A percentile compares a stretch with the other conserved stretches of the same genome.
These are phyloP conservation scores for Aphidius colemani DNA, from an alignment of 2,888 invertebrate genomes.

Conservation along the genomic window DNA sequence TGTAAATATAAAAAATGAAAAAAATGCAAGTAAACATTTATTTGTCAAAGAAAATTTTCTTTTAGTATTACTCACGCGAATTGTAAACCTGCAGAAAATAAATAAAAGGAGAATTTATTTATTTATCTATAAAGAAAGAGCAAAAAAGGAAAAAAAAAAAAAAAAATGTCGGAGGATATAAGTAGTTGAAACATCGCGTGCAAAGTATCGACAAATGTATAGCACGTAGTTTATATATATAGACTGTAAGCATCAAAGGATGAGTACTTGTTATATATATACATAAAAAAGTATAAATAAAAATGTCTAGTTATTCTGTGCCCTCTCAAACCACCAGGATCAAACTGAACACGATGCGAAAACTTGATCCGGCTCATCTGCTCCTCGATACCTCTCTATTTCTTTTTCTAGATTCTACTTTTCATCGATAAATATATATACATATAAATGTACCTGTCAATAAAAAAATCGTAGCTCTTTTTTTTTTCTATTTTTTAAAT, in stretches of 20 bases:
- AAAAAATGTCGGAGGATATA: no score
- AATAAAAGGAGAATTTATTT: no score
- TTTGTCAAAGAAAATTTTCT: no score
- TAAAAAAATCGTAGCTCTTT: conserved; percentile 25
- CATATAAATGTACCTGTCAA: conserved; percentile 24
- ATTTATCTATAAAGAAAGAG: no score
- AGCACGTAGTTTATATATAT: no score
- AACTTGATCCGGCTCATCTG: conserved; percentile 30
- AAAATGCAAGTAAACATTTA: no score
- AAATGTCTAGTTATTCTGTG: conserved; percentile 16
- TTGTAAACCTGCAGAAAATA: no score
- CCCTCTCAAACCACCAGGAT: conserved; percentile 9
- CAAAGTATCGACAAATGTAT: no score
- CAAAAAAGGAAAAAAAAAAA: no score
- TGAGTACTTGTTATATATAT: background rate
- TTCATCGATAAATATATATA: conserved; percentile 7
- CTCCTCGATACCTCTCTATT: conserved; percentile 23
- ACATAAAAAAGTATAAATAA: background rate
- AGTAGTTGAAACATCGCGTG: no score
- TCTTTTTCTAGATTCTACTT: background rate
- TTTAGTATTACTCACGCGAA: no score
- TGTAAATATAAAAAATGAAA: no score
- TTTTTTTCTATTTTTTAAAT: background rate
- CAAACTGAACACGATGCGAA: conserved; percentile 18
- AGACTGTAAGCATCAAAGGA: conserved; percentile 4